Conservation (phyloP, 2,888 invertebrate genomes). For the Teinopalpus imperialis region DNA sequence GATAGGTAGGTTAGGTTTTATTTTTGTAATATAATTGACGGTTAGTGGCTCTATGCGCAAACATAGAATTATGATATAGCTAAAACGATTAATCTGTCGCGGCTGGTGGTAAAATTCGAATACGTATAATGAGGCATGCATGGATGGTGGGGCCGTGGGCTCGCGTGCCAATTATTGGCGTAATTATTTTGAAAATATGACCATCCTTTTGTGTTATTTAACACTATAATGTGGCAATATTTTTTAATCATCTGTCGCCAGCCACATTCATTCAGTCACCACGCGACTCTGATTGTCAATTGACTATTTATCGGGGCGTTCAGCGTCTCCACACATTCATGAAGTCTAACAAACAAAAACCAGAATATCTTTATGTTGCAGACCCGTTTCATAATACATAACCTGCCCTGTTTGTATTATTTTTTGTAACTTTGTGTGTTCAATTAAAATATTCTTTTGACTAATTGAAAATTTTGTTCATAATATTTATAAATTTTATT, state of each 20-base stretch:
- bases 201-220: constrained; percentile 70
- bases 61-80: constrained; percentile 76
- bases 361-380: constrained; percentile 14
- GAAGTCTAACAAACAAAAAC: constrained; percentile 32
- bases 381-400: constrained; percentile 23
- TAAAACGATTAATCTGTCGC: constrained; percentile 77
- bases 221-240: constrained; percentile 64
- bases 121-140: constrained; percentile 70
- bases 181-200: constrained; percentile 80
- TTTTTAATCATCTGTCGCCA: constrained; percentile 60
- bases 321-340: constrained; percentile 41
- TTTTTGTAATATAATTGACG: constrained; percentile 76
- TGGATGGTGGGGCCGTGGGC: constrained; percentile 44
- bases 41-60: constrained; percentile 51
- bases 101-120: constrained; percentile 76
- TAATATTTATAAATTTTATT: constrained; percentile 23
- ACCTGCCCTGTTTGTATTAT: constrained; percentile 17
- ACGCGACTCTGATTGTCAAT: constrained; percentile 62
- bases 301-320: constrained; percentile 54
- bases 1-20: constrained; percentile 53
- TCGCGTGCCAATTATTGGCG: constrained; percentile 80
- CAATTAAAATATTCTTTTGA: constrained; percentile 28
- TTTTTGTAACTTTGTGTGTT: constrained; percentile 19
- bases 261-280: constrained; percentile 52
- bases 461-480: constrained; percentile 25